Evolutionary conservation across 1,140 invertebrate species (phyloP), one percentile per base, ranked within the genome.

Genomic region (Drosophila ironensis): DNA sequence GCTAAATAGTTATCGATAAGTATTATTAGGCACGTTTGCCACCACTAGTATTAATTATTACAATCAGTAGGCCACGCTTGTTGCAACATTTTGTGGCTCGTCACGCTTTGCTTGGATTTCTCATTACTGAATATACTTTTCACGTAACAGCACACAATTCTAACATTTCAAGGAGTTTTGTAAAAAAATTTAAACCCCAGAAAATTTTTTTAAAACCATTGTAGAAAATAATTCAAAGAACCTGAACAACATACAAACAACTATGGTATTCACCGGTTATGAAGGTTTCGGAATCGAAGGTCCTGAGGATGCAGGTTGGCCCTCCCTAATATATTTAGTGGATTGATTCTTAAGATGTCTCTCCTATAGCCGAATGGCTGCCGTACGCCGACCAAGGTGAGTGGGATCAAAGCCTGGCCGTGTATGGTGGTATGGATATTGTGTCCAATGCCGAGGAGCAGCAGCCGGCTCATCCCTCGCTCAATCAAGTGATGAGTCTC

Each of bases 401-500:
- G 2, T 48, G 40, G 45, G 27, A 44, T 1, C 30, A 45, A 1
- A 14, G 3, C 0, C n/a, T 70, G 17, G 4, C 8, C 4, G 9
- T 8, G 9, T 46, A 51, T 4, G 16, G 37, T 0, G 16, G 27
- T 0, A 25, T 14, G 4, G 20, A 44, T 4, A 4, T 40, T 1
- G 6, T 52, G 17, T 0, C 8, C 12, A 40, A n/a, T n/a, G n/a
- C 14, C 6, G 54, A 60, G 24, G 53, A 60, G 3, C 9, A 46
- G 4, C 52, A 68, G 4, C 4, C n/a, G n/a, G n/a, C 72, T 11
- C 45, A 57, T 22, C 59, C 73, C 16, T 74, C 78, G 6, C 37
- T 73, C 1, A 84, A 82, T 35, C 40, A 59, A 0, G 38, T 74
- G 8, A n/a, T 84, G 2, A 70, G 27, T 12, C 47, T 72, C 1